phyloP scores from a whole-genome alignment of 2,888 invertebrate species.

The Andrena hattorfiana region DNA sequence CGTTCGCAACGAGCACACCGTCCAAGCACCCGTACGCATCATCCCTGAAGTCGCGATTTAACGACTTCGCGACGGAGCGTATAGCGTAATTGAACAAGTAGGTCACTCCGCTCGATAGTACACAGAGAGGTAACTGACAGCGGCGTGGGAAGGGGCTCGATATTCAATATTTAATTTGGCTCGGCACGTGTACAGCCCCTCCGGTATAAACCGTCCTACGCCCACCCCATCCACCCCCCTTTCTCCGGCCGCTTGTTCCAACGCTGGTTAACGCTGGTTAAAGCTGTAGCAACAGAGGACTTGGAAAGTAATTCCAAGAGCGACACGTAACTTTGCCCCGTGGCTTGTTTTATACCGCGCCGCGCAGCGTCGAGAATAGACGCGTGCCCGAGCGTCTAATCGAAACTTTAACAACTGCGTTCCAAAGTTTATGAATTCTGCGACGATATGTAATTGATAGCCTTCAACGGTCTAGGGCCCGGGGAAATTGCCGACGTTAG shows the following conservation, averaged over 20 bases:
- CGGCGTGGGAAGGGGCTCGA: conserved; percentile 62
- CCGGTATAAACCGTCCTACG: conserved; percentile 23
- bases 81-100: conserved; percentile 67
- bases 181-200: conserved; percentile 59
- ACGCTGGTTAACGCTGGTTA: conserved; percentile 29
- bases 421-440: background rate
- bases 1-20: background rate
- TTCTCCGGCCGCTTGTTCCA: background rate
- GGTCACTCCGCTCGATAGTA: conserved; percentile 62
- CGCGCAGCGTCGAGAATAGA: background rate
- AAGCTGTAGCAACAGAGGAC: conserved; percentile 10
- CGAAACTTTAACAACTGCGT: conserved; percentile 22
- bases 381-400: conserved; percentile 18
- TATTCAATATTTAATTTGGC: conserved; percentile 79
- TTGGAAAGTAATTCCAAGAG: conserved; percentile 43
- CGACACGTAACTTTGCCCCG: conserved; percentile 20
- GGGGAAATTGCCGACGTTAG: background rate
- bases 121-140: conserved; percentile 39
- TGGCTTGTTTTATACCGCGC: background rate
- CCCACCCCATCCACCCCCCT: background rate
- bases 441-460: background rate
- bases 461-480: background rate
- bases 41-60: conserved; percentile 55
- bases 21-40: background rate
- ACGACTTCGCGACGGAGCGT: conserved; percentile 46